These are phyloP conservation scores for Platygyra sinensis DNA, from an alignment of 64 coral and sea anemone genomes.

Conservation along the genomic window DNA sequence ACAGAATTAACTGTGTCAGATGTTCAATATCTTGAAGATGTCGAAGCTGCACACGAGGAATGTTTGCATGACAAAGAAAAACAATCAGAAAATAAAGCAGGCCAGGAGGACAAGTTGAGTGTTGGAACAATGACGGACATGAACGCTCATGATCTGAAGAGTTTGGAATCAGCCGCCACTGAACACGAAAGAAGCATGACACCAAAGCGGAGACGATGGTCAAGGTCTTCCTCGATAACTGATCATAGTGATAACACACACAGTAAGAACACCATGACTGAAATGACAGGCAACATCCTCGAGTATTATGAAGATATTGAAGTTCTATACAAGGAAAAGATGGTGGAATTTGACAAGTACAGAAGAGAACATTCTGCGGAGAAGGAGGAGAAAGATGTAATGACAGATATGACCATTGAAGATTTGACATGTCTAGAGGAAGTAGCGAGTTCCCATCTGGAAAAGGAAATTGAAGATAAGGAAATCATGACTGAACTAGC, in stretches of 20 bases:
- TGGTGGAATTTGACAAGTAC: conserved; percentile 21
- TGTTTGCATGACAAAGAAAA: background rate
- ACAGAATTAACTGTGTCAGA: background rate
- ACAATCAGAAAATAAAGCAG: background rate
- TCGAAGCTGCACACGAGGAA: conserved; percentile 16
- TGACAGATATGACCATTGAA: conserved; percentile 39
- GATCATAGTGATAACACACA: background rate
- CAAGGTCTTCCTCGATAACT: conserved; percentile 3
- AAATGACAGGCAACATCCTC: conserved; percentile 40
- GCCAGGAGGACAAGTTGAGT: background rate
- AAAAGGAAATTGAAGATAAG: background rate
- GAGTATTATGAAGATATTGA: conserved; percentile 63
- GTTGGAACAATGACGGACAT: conserved; percentile 28
- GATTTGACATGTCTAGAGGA: conserved; percentile 22
- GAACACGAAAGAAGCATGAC: background rate
- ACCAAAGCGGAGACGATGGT: conserved; percentile 6
- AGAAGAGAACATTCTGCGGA: conserved; percentile 12
- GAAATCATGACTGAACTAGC: conserved; percentile 19
- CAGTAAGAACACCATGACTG: conserved; percentile 50
- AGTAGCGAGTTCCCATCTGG: background rate
- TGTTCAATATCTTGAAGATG: conserved; percentile 50
- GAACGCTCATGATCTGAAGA: background rate
- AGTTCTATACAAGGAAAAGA: conserved; percentile 20
- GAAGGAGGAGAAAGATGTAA: conserved; percentile 18
- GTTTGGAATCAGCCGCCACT: background rate